A percentile compares a stretch with the other conserved stretches of the same genome.
phyloP scores from a whole-genome alignment of 2,113 vertebrate genomes.

The Parus major region DNA sequence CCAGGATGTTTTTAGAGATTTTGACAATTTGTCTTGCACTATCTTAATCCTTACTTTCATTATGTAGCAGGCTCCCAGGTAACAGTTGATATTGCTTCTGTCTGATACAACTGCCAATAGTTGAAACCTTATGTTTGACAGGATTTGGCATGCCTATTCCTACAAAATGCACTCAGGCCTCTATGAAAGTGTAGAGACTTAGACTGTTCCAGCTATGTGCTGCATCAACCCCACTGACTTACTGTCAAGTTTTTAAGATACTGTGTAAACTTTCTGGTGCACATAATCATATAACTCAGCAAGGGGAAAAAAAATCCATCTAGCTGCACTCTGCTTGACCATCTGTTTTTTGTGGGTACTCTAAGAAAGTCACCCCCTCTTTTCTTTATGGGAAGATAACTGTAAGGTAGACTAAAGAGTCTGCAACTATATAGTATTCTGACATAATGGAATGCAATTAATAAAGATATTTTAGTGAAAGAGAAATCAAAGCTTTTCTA shows the following conservation, averaged over 20 bases:
- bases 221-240: neutral
- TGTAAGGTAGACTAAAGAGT: neutral
- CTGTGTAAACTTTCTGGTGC: neutral
- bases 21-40: neutral
- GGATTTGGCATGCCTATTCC: neutral
- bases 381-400: neutral
- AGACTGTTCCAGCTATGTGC: neutral
- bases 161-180: neutral
- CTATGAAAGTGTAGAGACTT: neutral
- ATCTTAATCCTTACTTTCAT: neutral
- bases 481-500: neutral
- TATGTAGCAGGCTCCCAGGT: neutral
- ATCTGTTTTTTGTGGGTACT: neutral
- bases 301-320: neutral
- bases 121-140: neutral
- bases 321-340: neutral
- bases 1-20: neutral
- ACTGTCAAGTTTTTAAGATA: neutral
- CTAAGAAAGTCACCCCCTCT: neutral
- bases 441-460: neutral
- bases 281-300: neutral
- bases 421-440: neutral
- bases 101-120: neutral
- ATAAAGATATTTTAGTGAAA: neutral
- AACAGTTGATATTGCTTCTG: neutral